A percentile compares a stretch with the other conserved stretches of the same genome.
Conservation (phyloP, 2,113 vertebrate species). For the Gymnorhina tibicen region DNA sequence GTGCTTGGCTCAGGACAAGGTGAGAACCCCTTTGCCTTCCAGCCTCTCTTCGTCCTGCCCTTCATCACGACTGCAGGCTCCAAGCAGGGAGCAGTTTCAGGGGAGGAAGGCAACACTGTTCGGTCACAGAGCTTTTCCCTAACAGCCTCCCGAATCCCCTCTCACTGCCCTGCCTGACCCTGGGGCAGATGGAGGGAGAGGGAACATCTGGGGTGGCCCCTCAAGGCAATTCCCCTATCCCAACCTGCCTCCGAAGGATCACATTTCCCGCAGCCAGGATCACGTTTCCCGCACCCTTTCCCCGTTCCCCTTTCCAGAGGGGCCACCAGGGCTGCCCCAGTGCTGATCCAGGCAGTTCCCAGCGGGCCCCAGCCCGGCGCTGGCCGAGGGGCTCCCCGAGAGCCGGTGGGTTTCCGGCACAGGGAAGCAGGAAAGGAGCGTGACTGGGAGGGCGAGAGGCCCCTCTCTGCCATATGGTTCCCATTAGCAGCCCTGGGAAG, state of each 20-base stretch:
- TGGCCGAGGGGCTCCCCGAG: background rate
- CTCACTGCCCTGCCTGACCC: background rate
- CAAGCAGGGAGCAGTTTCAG: rapidly evolving
- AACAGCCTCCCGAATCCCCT: background rate
- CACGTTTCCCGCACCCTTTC: rapidly evolving
- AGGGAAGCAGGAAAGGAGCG: background rate
- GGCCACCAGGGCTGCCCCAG: background rate
- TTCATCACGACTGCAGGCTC: rapidly evolving
- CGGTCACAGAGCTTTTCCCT: rapidly evolving
- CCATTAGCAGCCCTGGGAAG: constrained; percentile 1
- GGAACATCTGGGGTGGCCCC: background rate
- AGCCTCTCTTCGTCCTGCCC: background rate
- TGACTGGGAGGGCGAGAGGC: background rate
- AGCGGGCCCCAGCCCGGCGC: background rate
- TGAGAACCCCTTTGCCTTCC: background rate
- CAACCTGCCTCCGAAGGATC: rapidly evolving
- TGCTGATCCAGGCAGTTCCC: rapidly evolving
- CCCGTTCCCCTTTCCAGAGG: background rate
- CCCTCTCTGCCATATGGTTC: constrained; percentile 32
- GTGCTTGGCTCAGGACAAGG: background rate
- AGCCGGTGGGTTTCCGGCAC: background rate
- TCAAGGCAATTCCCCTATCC: background rate
- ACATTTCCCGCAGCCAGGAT: rapidly evolving
- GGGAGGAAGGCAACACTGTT: background rate
- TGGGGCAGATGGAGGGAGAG: background rate